Evolutionary conservation across 1,140 invertebrate species (phyloP), one percentile per base, ranked within the genome.

Genomic region (Lordiphosa mommai): DNA sequence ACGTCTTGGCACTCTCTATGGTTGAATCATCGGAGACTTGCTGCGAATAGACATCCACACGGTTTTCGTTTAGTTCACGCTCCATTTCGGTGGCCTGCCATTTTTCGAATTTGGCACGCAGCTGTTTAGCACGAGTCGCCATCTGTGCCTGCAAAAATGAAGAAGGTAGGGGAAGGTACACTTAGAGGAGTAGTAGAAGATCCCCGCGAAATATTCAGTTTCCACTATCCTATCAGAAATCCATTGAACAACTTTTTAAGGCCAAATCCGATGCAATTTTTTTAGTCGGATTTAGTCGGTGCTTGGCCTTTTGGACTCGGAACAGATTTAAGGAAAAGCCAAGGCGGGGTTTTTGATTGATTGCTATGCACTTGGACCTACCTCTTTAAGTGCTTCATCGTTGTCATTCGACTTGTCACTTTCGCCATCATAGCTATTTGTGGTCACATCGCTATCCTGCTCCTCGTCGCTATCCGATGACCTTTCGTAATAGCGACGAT

Each of bases 81-180:
- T 92, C 92, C 2, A 92, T 92, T 72, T 95, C 94, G 10, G 92
- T 92, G 34, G 92, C 92, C 71, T 96, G 93, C 95, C 97, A 97
- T 70, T 95, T 93, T 89, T 98, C 97, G 90, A 98, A 98, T 88
- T 96, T 96, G 32, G 94, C 95, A 60, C 94, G 92, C 67, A 99
- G 90, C 68, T 95, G 94, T 86, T 95, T 97, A 14, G 97, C 97
- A 60, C 94, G 91, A 12, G 94, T 94, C 8, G 95, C 92, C 58
- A 93, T 94, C 82, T 94, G 92, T n/a, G 94, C 94, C 91, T 95
- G 9, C 4, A 46, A 40, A 40, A n/a, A 43, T 7, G 16, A 34
- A 13, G 17, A 9, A 36, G 29, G 6, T 33, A 13, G n/a, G 20
- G 20, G 1, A 23, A 29, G 20, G 10, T 23, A 5, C 8, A 20